Percentiles rank a stretch among this genome's conserved stretches.
phyloP scores from a whole-genome alignment of 2,797 vertebrate species.

The Fistularia tabacaria region DNA sequence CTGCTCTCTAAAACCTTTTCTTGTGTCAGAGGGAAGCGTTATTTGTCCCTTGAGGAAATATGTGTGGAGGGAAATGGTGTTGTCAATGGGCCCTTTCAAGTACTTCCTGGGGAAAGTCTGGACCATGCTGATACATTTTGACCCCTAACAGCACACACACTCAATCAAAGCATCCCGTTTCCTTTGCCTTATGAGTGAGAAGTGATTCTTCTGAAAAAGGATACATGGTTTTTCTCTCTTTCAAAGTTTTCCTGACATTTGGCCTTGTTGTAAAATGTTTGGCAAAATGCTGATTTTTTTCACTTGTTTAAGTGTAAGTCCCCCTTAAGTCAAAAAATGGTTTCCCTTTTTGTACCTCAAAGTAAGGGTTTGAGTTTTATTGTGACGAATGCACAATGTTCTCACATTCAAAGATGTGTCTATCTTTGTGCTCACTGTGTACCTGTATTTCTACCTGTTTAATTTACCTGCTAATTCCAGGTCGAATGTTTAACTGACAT shows the following conservation, averaged over 20 bases:
- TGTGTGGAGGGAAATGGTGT: constrained; percentile 57
- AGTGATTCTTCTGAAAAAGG: constrained; percentile 23
- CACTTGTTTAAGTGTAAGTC: no score
- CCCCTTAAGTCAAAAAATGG: no score
- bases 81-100: constrained; percentile 69
- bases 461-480: no score
- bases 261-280: no score
- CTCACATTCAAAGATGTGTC: no score
- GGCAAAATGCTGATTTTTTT: no score
- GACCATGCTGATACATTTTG: constrained; percentile 58
- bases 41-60: constrained; percentile 59
- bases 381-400: no score
- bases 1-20: constrained; percentile 34
- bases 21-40: constrained; percentile 59
- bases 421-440: no score
- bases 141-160: constrained; percentile 51
- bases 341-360: no score
- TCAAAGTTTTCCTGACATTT: neutral
- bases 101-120: constrained; percentile 80
- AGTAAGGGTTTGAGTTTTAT: no score
- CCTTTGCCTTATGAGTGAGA: constrained; percentile 31
- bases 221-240: constrained; percentile 2
- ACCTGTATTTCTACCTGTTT: no score
- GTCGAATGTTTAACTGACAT: no score
- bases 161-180: constrained; percentile 48